Evolutionary conservation across 2,888 invertebrate species (phyloP), one percentile per base, ranked within the genome.

Genomic region (Colostygia pectinataria): DNA sequence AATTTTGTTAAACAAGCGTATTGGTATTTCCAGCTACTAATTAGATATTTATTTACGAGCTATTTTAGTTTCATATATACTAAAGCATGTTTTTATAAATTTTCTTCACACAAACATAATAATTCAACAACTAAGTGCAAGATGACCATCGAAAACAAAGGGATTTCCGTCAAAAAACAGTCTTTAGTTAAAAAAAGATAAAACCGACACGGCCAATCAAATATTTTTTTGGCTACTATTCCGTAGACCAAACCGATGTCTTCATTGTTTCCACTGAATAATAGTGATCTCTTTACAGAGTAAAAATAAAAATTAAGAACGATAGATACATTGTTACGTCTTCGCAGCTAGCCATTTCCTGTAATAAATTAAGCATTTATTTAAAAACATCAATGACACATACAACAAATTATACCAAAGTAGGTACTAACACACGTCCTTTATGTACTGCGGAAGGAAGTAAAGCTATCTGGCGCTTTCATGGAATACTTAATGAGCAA

Each of bases 371-470:
- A 33, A n/a, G n/a, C n/a, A n/a, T n/a, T n/a, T n/a, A n/a, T n/a
- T n/a, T 20, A 14, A 33, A 20, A 33, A 28, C 29, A 40, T 20
- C 34, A 34, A 40, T 47, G 28, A 36, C 40, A 40, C 33, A 34
- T 40, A 14, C 24, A 32, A 32, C 27, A 27, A 25, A 18, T 2
- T 29, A 33, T 31, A 42, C 34, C 40, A 9, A 20, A 38, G 42
- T 18, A 33, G 1, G 8, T 42, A 40, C 43, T 36, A n/a, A 23
- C 2, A 37, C 9, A 41, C 27, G 32, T 47, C 42, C 46, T 43
- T 34, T 7, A 37, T 20, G 25, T 45, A 55, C 45, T 45, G 41
- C 65, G 73, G 74, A 74, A 74, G 73, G 73, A 74, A 74, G 70
- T 57, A 40, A 49, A 43, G 58, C 49, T 32, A 42, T 36, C 24